Conservation (phyloP, 2,888 invertebrate genomes). For the Cephonodes hylas region DNA sequence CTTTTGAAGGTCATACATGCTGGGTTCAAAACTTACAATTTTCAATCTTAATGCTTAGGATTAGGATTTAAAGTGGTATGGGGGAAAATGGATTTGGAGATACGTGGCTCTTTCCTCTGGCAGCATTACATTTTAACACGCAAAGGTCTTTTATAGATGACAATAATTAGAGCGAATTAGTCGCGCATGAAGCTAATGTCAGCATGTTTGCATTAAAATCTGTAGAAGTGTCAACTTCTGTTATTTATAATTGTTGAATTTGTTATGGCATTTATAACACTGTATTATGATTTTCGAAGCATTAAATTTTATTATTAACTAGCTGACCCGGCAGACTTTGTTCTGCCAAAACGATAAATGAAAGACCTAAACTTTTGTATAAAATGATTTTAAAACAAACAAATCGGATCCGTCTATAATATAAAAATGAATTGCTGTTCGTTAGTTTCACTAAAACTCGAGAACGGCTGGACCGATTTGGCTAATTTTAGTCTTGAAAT, state of each 20-base stretch:
- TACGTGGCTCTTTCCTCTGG: constrained; percentile 19
- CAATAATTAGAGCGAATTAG: constrained; percentile 12
- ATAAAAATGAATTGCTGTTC: no score
- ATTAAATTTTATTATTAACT: no score
- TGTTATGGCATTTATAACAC: no score
- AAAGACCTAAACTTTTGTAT: no score
- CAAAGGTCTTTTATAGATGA: constrained; percentile 7
- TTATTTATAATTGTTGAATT: background rate
- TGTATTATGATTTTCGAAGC: no score
- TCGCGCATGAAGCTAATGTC: background rate
- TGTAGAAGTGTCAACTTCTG: background rate
- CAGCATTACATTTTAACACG: constrained; percentile 13
- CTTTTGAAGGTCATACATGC: background rate
- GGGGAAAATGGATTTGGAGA: background rate
- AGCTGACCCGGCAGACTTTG: no score
- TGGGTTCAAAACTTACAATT: background rate
- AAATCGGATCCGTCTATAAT: no score
- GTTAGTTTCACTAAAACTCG: no score
- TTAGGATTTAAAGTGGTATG: background rate
- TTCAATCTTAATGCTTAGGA: background rate
- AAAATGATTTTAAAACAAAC: no score
- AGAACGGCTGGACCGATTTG: no score
- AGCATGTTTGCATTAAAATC: background rate
- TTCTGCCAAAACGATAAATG: no score
- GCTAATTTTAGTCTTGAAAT: no score